Evolutionary conservation across 2,797 vertebrate species (phyloP), one percentile per base, ranked within the genome.

Genomic region (Poeciliopsis gracilis): DNA sequence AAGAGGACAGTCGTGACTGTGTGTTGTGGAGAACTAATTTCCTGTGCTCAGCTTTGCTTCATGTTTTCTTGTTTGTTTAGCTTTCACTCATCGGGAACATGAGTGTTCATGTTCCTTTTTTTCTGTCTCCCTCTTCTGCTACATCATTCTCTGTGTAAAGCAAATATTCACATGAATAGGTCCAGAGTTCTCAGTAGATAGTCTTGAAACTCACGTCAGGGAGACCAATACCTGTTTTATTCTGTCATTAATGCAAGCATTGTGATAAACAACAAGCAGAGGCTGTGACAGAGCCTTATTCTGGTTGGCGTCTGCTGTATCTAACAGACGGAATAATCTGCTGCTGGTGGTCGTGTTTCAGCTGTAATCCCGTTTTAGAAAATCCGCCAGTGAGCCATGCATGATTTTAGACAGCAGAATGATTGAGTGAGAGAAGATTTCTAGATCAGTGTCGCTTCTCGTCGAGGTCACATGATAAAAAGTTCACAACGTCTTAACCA

Each of bases 281-380:
- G 46, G 59, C 84, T 78, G 57, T 57, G 78, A 70, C 47, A 13
- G 61, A 72, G 25, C 33, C 20, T 84, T 81, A 61, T 45, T 45
- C 61, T 87, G 72, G 36, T 87, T 70, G 13, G 51, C 84, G 69
- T 89, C 66, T 78, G 41, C 33, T 74, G 55, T 83, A 88, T 88
- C 88, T 85, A 82, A 80, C 76, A 86, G 85, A 87, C 77, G 53
- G 72, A 79, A 89, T 94, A 90, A 93, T 92, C 92, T 90, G 83
- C 75, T 84, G 88, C 36, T 84, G 86, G 3, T 87, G 84, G 86
- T 88, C 75, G 36, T 84, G 75, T 83, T 88, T 75, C 77, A 47
- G 18, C 55, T 57, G 13, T 93, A 93, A 95, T 93, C 93, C 86
- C 73, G 63, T 84, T 92, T 91, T 76, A 73, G 77, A 86, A 78